Evolutionary conservation across 2,113 vertebrate genomes (phyloP), one percentile per base, ranked within the genome.

Genomic region (Poicephalus meyeri): DNA sequence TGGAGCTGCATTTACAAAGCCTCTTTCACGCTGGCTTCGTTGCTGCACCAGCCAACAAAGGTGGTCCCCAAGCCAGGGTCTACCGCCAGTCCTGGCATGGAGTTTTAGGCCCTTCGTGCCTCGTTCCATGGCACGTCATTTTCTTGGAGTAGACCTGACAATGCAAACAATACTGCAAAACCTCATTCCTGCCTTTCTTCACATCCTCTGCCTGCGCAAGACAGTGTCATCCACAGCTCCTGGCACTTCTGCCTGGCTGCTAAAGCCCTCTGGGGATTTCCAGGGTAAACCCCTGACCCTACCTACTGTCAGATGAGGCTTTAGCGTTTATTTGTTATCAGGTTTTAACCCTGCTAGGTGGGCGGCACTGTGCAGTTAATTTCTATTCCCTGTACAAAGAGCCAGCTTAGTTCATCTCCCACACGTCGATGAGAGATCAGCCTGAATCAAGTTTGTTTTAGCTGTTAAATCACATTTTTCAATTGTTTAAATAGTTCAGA

Each of bases 401-500:
- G 29, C 13, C 31, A 63, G 64, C 53, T 78, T 60, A 92, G 83
- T 83, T 88, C 60, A 65, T 78, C 16, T 91, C 85, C 42, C 58
- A 64, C 42, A 33, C 33, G 71, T 42, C 3, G 2, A 92, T 91
- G 63, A 91, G 60, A 88, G 55, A 92, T 87, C 96, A 73, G 70
- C 53, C 33, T 71, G 92, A 95, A 95, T 96, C 88, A 92, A 89
- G 86, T 97, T 93, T 96, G 92, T 93, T 96, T 97, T 88, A 96
- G 92, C 83, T 96, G 94, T 74, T 95, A 93, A 94, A 93, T 96
- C 89, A 95, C 78, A 93, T 97, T 97, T 94, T 96, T 94, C 94
- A 96, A 80, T 90, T 95, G 82, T 95, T 96, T 97, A 97, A 97
- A 96, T 93, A 91, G 81, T 80, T 95, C 80, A 94, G 96, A 93